Evolutionary conservation across 2,797 vertebrate genomes (phyloP).

Genomic region (Aphelocoma californica): DNA sequence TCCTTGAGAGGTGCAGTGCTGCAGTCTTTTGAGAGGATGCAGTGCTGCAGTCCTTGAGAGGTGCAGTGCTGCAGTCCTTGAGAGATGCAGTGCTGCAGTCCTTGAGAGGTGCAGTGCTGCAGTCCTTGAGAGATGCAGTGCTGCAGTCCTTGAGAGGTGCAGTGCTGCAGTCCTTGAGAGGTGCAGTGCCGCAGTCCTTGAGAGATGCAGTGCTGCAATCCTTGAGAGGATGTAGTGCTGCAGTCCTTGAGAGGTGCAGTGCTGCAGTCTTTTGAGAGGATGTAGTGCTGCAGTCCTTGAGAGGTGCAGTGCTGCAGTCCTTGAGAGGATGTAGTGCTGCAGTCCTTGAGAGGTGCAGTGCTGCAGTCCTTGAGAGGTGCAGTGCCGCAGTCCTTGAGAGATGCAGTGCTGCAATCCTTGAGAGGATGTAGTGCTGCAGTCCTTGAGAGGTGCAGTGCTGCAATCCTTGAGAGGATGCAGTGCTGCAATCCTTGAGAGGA

Average conservation of each 20-base stretch:
- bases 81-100: neutral
- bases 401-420: neutral
- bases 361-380: fast-evolving
- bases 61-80: neutral
- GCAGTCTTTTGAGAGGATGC: neutral
- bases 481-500: neutral
- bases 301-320: neutral
- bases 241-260: fast-evolving
- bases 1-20: neutral
- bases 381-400: neutral
- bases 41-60: neutral
- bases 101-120: neutral
- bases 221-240: neutral
- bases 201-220: neutral
- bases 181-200: neutral
- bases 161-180: neutral
- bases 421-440: neutral
- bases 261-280: neutral
- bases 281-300: neutral
- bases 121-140: neutral
- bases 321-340: neutral
- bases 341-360: neutral
- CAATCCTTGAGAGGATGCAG: fast-evolving
- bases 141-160: fast-evolving
- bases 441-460: neutral